Evolutionary conservation across 1,140 invertebrate species (phyloP).

Genomic region (Patella vulgata): DNA sequence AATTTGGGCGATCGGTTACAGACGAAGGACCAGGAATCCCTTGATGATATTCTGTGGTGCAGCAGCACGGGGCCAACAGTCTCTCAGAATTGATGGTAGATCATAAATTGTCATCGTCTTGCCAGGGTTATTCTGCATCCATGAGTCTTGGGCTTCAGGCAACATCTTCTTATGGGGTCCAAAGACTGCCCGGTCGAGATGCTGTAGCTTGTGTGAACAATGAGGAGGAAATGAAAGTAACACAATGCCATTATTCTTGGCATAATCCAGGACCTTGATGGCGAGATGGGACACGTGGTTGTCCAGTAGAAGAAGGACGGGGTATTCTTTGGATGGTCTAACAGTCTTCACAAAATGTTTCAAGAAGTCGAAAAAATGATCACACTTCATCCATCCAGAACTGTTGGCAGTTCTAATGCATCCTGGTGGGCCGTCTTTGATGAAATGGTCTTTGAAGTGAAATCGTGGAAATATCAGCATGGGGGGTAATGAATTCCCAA

Average conservation of each 20-base stretch:
- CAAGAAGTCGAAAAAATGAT: neutral
- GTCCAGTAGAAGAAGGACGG: neutral
- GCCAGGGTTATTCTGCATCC: constrained; percentile 7
- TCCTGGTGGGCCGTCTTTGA: neutral
- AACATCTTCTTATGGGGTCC: too few species aligned
- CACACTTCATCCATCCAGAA: neutral
- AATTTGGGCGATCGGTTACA: too few species aligned
- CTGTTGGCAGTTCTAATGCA: too few species aligned
- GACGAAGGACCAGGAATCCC: too few species aligned
- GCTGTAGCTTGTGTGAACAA: constrained; percentile 45
- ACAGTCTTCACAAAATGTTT: neutral
- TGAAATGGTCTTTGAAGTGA: neutral
- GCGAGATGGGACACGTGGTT: neutral
- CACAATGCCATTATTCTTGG: neutral
- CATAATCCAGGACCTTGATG: neutral
- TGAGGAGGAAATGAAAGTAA: constrained; percentile 36
- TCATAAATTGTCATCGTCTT: constrained; percentile 20
- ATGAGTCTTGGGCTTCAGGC: too few species aligned
- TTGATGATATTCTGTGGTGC: constrained; percentile 16
- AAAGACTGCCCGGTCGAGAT: constrained; percentile 39
- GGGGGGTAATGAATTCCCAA: neutral
- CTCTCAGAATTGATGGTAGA: neutral
- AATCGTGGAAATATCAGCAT: neutral
- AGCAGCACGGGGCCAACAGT: constrained; percentile 14
- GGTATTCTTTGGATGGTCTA: neutral